Evolutionary conservation across 2,797 vertebrate species (phyloP).

Genomic region (Tiaroga cobitis): DNA sequence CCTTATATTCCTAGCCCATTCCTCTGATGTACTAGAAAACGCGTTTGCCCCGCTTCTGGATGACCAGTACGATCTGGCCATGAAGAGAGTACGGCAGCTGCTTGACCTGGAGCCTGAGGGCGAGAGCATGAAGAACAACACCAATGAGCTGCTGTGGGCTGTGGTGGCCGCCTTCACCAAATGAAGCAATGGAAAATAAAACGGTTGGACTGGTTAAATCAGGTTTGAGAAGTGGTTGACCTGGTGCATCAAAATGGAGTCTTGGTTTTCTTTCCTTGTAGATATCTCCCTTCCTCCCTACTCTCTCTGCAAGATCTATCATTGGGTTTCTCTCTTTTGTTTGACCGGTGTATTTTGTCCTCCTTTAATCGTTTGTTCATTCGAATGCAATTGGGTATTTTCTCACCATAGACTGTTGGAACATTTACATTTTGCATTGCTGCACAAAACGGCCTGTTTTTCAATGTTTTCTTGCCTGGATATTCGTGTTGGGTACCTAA

Average conservation of each 20-base stretch:
- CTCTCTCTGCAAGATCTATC: constrained; percentile 33
- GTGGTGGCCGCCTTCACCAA: constrained; percentile 96
- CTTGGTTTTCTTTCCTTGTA: constrained; percentile 56
- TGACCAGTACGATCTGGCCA: constrained; percentile 95
- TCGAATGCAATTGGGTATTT: constrained; percentile 24
- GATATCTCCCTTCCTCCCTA: constrained; percentile 51
- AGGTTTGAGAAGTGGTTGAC: constrained; percentile 40
- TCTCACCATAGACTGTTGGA: constrained; percentile 31
- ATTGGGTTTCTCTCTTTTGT: constrained; percentile 54
- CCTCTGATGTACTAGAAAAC: constrained; percentile 95
- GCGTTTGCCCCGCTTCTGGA: constrained; percentile 94
- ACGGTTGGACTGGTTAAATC: constrained; percentile 40
- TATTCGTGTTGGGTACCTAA: constrained; percentile 1
- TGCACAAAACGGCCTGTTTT: not conserved
- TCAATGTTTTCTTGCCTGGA: not conserved
- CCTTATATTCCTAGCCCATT: constrained; percentile 94
- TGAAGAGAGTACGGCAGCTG: constrained; percentile 92
- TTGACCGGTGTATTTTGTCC: constrained; percentile 46
- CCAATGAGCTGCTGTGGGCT: constrained; percentile 93
- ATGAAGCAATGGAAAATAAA: constrained; percentile 71
- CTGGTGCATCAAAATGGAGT: constrained; percentile 50
- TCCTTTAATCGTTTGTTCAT: constrained; percentile 24
- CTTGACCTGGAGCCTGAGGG: constrained; percentile 94
- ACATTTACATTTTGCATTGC: constrained; percentile 13
- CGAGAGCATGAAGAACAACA: constrained; percentile 89